A percentile compares a stretch with the other conserved stretches of the same genome.
These are phyloP conservation scores for Mus pahari DNA, from an alignment of 2,113 vertebrate genomes.

Conservation along the genomic window DNA sequence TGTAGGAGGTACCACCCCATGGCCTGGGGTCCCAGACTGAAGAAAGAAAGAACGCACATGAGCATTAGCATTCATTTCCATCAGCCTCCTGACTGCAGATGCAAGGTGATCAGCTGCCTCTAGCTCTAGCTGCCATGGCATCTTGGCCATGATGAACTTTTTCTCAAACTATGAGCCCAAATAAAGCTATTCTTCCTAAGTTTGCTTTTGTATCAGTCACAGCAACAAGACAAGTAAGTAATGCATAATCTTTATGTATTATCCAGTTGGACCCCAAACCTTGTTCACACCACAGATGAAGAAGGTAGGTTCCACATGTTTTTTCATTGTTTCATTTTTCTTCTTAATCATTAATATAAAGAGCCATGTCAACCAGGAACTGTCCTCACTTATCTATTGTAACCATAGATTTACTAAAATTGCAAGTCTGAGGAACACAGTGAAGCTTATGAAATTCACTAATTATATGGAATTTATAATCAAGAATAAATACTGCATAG, in stretches of 20 bases:
- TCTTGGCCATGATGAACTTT: neutral
- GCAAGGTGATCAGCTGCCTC: neutral
- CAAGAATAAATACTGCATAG: neutral
- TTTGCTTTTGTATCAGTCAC: neutral
- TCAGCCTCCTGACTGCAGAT: neutral
- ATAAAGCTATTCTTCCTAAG: neutral
- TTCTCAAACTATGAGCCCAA: neutral
- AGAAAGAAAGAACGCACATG: neutral
- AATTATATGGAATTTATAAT: neutral
- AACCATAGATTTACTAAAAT: constrained; percentile 2
- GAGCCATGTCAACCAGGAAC: neutral
- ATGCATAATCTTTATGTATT: neutral
- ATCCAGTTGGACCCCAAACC: neutral
- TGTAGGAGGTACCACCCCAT: neutral
- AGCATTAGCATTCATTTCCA: neutral
- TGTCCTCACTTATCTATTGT: neutral
- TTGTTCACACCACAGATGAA: neutral
- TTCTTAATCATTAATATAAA: constrained; percentile 23
- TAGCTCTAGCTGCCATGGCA: neutral
- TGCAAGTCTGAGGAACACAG: neutral
- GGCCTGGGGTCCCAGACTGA: neutral
- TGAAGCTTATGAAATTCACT: constrained; percentile 32
- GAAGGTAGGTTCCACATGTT: neutral
- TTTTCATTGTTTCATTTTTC: constrained; percentile 31
- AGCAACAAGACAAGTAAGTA: neutral